Conservation (phyloP, 1,140 invertebrate genomes). For the Eubasilissa regina region DNA sequence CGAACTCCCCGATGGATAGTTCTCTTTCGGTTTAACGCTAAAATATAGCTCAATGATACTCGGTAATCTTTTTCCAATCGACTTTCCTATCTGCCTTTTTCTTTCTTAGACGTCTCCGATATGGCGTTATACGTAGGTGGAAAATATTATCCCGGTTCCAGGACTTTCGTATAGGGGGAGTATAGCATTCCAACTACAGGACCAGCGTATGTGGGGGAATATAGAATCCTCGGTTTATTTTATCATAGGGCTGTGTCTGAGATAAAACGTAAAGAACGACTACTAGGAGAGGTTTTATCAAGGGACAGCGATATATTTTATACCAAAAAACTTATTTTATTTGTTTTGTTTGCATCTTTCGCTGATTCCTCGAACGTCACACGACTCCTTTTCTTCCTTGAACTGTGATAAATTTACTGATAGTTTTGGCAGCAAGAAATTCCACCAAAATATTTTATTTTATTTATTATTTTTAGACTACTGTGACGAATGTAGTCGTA, state of each 20-base stretch:
- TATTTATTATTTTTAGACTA: no score
- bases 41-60: slow-evolving; percentile 58
- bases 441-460: no score
- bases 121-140: slow-evolving; percentile 52
- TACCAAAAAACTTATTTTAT: slow-evolving; percentile 33
- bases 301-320: slow-evolving; percentile 34
- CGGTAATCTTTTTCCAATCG: slow-evolving; percentile 59
- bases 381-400: no score
- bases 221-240: slow-evolving; percentile 34
- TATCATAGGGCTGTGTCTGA: slow-evolving; percentile 27
- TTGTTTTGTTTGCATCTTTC: slow-evolving; percentile 31
- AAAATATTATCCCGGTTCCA: slow-evolving; percentile 54
- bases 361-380: background rate
- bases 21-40: slow-evolving; percentile 55
- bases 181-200: background rate
- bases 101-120: slow-evolving; percentile 46
- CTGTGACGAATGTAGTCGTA: no score
- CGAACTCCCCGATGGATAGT: slow-evolving; percentile 51
- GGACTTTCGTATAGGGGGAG: background rate
- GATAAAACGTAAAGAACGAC: slow-evolving; percentile 40
- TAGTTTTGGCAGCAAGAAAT: no score
- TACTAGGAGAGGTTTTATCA: slow-evolving; percentile 29
- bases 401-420: no score
- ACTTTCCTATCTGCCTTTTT: slow-evolving; percentile 44
- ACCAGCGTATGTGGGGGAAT: slow-evolving; percentile 10